Evolutionary conservation across 1,140 invertebrate genomes (phyloP).

Genomic region (Neelides sp.): DNA sequence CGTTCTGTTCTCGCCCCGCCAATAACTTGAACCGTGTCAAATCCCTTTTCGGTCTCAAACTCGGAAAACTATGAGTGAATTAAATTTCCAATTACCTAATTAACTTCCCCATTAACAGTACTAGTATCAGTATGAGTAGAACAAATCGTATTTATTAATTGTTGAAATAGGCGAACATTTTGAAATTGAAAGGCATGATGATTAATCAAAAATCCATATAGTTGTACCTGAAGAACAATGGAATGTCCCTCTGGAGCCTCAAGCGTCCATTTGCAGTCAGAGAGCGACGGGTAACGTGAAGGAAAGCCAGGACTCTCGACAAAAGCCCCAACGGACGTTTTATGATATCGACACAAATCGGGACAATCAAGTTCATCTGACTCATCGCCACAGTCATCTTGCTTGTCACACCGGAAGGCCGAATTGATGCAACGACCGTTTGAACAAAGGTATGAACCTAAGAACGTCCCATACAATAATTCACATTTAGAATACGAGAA

Average conservation of each 20-base stretch:
- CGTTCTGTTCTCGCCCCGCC: slow-evolving; percentile 90
- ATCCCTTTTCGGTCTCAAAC: slow-evolving; percentile 92
- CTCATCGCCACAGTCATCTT: slow-evolving; percentile 82
- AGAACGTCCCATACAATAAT: slow-evolving; percentile 24
- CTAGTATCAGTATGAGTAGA: neutral
- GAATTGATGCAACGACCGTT: slow-evolving; percentile 82
- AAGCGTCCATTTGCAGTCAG: slow-evolving; percentile 92
- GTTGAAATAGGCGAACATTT: too few relatives aligned
- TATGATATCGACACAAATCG: slow-evolving; percentile 74
- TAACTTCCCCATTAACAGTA: neutral
- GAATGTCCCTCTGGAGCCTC: slow-evolving; percentile 91
- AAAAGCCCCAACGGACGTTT: slow-evolving; percentile 85
- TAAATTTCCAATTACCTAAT: neutral
- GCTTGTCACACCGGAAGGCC: slow-evolving; percentile 78
- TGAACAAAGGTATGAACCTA: slow-evolving; percentile 77
- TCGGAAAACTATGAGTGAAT: slow-evolving; percentile 66
- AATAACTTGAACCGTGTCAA: slow-evolving; percentile 88
- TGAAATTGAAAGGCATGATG: neutral
- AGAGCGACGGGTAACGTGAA: slow-evolving; percentile 73
- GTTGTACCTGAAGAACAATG: slow-evolving; percentile 62
- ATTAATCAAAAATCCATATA: neutral
- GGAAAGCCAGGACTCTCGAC: slow-evolving; percentile 90
- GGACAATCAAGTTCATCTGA: slow-evolving; percentile 85
- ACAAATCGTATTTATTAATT: slow-evolving; percentile 4
- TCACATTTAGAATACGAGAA: neutral